A percentile compares a stretch with the other conserved stretches of the same genome.
Evolutionary conservation across 2,113 vertebrate species (phyloP).

Genomic region (western clawed frog (Xenopus tropicalis)): DNA sequence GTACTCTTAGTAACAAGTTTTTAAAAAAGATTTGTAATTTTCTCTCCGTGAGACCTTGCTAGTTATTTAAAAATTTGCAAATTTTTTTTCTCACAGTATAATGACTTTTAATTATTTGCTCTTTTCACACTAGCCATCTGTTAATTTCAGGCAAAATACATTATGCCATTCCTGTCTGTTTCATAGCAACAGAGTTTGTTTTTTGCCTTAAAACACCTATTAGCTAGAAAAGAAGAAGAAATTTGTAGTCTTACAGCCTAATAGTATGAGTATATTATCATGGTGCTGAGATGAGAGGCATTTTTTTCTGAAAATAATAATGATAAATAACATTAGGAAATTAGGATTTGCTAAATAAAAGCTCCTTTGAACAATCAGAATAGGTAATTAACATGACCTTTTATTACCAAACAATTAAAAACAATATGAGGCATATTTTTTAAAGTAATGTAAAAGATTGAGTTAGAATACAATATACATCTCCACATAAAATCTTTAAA

Average conservation of each 20-base stretch:
- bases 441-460: too few relatives aligned
- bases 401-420: too few relatives aligned
- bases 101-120: not conserved
- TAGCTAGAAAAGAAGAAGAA: constrained; percentile 20
- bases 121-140: constrained; percentile 34
- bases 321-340: constrained; percentile 25
- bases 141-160: constrained; percentile 21
- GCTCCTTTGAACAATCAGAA: too few relatives aligned
- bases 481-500: too few relatives aligned
- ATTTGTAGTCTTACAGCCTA: constrained; percentile 5
- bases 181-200: constrained; percentile 33
- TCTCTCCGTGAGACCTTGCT: too few relatives aligned
- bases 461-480: too few relatives aligned
- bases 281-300: constrained; percentile 18
- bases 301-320: constrained; percentile 12
- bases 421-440: too few relatives aligned
- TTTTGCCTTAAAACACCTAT: constrained; percentile 27
- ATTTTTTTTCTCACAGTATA: not conserved
- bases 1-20: too few relatives aligned
- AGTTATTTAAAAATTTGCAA: too few relatives aligned
- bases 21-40: too few relatives aligned
- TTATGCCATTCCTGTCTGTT: constrained; percentile 11
- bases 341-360: not conserved
- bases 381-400: too few relatives aligned
- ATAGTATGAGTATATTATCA: constrained; percentile 4